Percentiles rank a stretch among this genome's conserved stretches.
Conservation (phyloP, 2,797 vertebrate genomes). For the Melopsittacus undulatus region DNA sequence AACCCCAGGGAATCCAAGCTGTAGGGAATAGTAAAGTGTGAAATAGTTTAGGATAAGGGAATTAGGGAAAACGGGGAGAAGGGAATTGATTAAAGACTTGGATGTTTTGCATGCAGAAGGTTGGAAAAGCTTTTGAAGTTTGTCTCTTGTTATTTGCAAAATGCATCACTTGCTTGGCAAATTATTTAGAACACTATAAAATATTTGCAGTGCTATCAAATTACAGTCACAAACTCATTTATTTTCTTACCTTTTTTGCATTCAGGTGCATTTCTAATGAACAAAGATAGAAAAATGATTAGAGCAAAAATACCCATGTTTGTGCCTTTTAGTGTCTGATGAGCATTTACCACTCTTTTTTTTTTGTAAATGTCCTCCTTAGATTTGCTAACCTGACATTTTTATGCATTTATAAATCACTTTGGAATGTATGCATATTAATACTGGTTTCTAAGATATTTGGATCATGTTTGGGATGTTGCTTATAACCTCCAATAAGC, state of each 20-base stretch:
- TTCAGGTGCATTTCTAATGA: not conserved
- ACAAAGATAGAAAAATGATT: not conserved
- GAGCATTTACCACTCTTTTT: not conserved
- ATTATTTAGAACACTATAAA: conserved; percentile 6
- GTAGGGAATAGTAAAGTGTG: not conserved
- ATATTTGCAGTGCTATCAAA: conserved; percentile 1
- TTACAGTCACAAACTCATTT: not conserved
- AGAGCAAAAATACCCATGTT: not conserved
- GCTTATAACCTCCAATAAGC: not conserved
- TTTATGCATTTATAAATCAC: not conserved
- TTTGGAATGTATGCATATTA: not conserved
- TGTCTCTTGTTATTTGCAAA: conserved; percentile 31
- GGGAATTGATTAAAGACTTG: not conserved
- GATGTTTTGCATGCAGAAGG: not conserved
- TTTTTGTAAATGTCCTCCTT: not conserved
- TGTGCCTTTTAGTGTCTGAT: not conserved
- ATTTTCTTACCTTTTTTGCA: conserved; percentile 19
- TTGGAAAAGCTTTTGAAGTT: conserved; percentile 42
- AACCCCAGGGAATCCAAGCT: not conserved
- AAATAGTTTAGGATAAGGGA: conserved; percentile 23
- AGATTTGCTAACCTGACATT: not conserved
- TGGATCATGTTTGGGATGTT: not conserved
- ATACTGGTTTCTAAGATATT: not conserved
- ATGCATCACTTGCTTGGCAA: not conserved
- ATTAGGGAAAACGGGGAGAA: not conserved